A percentile compares a stretch with the other conserved stretches of the same genome.
Conservation (phyloP, 2,888 invertebrate genomes). For the Chromoteleia sp. region DNA sequence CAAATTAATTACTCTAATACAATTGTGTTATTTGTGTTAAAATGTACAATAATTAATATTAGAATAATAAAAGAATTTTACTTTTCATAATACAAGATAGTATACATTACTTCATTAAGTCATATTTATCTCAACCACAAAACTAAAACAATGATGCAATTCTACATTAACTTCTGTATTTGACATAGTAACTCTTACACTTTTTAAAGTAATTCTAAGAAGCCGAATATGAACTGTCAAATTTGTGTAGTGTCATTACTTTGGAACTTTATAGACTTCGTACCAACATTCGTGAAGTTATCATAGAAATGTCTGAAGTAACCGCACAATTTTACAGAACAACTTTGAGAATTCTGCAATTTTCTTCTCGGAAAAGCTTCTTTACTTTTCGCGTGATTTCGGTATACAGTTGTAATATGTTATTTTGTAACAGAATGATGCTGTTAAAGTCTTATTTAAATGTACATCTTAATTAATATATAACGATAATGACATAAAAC, state of each 20-base stretch:
- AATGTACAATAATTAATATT: no score
- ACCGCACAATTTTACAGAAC: conserved; percentile 31
- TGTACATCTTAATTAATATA: background rate
- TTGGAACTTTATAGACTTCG: conserved; percentile 26
- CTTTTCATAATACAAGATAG: background rate
- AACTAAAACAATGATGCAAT: conserved; percentile 4
- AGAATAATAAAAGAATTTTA: no score
- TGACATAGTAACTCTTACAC: conserved; percentile 4
- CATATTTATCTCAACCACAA: background rate
- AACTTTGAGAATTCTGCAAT: conserved; percentile 38
- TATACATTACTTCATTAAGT: background rate
- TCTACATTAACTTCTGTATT: background rate
- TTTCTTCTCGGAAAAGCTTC: conserved; percentile 30
- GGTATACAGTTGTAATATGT: conserved; percentile 26
- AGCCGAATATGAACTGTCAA: conserved; percentile 32
- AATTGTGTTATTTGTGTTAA: no score
- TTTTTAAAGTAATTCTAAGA: conserved; percentile 32
- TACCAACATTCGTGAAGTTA: conserved; percentile 33
- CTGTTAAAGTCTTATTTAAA: background rate
- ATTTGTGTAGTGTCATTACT: conserved; percentile 31
- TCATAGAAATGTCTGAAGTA: conserved; percentile 44
- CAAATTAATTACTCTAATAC: no score
- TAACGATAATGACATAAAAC: no score
- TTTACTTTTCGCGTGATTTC: conserved; percentile 28
- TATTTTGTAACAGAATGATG: conserved; percentile 18